These are phyloP conservation scores for Turritopsis dohrnii DNA, from an alignment of 30 jellyfish, hydroid and myxozoan species.

Conservation along the genomic window DNA sequence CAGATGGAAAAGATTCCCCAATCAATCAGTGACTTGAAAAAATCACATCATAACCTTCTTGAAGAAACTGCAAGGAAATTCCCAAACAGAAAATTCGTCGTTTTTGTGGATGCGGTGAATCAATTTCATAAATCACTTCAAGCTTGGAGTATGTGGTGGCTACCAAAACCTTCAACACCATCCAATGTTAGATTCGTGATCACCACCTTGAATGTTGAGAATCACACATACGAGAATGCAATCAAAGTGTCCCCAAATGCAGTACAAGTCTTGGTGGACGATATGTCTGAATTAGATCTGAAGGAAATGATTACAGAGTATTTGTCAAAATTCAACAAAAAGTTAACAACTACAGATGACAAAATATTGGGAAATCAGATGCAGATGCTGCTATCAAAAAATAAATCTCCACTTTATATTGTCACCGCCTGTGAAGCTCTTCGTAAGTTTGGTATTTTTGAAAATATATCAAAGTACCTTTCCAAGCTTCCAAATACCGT, in stretches of 20 bases:
- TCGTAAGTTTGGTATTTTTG: neutral
- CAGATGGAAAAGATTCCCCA: too few relatives aligned
- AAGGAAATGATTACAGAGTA: neutral
- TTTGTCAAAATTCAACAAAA: neutral
- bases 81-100: too few relatives aligned
- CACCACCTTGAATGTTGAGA: too few relatives aligned
- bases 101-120: too few relatives aligned
- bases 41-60: too few relatives aligned
- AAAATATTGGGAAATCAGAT: neutral
- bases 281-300: neutral
- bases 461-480: neutral
- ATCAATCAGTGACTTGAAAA: too few relatives aligned
- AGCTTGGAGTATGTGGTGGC: too few relatives aligned
- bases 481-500: neutral
- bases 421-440: neutral
- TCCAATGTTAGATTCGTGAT: too few relatives aligned
- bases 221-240: too few relatives aligned
- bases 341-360: neutral
- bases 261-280: neutral
- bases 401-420: neutral
- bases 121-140: too few relatives aligned
- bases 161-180: too few relatives aligned
- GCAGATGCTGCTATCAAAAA: neutral
- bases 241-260: neutral
- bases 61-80: too few relatives aligned